A percentile compares a stretch with the other conserved stretches of the same genome.
Evolutionary conservation across 2,113 vertebrate genomes (phyloP).

Genomic region (Lanius collurio): DNA sequence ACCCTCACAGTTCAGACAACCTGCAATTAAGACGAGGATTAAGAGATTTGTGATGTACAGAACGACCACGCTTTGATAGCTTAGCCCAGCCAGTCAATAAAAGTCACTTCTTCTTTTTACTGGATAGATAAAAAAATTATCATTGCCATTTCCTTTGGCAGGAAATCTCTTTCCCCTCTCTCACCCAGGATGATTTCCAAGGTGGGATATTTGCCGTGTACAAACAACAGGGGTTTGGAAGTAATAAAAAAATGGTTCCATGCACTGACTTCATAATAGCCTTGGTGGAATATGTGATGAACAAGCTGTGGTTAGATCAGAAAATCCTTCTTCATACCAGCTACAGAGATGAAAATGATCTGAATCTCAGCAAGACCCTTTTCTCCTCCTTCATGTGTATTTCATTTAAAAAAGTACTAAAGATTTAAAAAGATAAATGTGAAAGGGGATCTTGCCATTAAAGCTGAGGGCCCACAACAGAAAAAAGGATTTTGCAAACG

Average conservation of each 20-base stretch:
- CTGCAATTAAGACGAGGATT: neutral
- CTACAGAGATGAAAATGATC: neutral
- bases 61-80: neutral
- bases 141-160: neutral
- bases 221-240: neutral
- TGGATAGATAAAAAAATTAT: neutral
- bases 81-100: neutral
- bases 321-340: neutral
- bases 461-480: neutral
- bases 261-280: neutral
- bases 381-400: neutral
- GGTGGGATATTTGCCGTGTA: neutral
- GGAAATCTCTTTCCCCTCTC: neutral
- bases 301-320: neutral
- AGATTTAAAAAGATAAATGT: neutral
- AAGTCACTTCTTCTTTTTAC: neutral
- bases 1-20: neutral
- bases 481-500: neutral
- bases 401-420: neutral
- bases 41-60: neutral
- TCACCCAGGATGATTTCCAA: neutral
- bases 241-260: neutral
- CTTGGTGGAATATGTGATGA: neutral
- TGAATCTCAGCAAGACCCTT: neutral
- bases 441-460: neutral